Evolutionary conservation across 2,888 invertebrate species (phyloP).

Genomic region (Zygaena filipendulae): DNA sequence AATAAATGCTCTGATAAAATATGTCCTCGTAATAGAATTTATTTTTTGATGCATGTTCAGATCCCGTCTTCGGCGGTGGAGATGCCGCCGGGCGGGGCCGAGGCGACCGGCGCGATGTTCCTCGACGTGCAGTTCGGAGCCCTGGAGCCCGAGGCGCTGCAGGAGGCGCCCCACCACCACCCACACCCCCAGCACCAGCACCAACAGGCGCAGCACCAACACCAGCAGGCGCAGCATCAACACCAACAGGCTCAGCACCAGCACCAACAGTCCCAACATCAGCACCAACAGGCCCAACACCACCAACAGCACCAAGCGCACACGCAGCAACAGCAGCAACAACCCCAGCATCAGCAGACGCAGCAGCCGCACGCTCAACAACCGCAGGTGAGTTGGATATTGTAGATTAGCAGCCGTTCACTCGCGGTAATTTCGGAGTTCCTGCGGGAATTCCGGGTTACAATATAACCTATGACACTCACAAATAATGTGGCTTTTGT

Average conservation of each 20-base stretch:
- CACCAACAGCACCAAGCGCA: no score
- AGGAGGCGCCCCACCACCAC: conserved; percentile 19
- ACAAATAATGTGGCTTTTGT: no score
- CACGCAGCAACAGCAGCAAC: conserved; percentile 1
- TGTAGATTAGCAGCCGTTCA: no score
- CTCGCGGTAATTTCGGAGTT: no score
- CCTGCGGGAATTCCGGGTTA: no score
- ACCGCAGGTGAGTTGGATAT: no score
- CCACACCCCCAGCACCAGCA: conserved; percentile 31
- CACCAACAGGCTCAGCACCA: not conserved
- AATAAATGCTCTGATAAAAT: no score
- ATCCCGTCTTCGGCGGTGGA: conserved; percentile 95
- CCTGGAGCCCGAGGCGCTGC: conserved; percentile 68
- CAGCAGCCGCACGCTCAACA: no score
- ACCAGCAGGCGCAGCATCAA: conserved; percentile 6
- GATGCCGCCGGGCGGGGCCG: conserved; percentile 95
- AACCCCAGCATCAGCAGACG: not conserved
- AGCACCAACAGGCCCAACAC: not conserved
- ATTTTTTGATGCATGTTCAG: no score
- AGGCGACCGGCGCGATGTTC: conserved; percentile 76
- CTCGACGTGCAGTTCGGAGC: conserved; percentile 96
- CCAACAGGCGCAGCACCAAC: conserved; percentile 53
- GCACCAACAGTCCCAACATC: not conserved
- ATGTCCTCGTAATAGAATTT: no score
- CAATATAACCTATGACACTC: no score